Percentiles rank a stretch among this genome's conserved stretches.
Evolutionary conservation across 2,113 vertebrate species (phyloP).

Genomic region (Willisornis vidua): DNA sequence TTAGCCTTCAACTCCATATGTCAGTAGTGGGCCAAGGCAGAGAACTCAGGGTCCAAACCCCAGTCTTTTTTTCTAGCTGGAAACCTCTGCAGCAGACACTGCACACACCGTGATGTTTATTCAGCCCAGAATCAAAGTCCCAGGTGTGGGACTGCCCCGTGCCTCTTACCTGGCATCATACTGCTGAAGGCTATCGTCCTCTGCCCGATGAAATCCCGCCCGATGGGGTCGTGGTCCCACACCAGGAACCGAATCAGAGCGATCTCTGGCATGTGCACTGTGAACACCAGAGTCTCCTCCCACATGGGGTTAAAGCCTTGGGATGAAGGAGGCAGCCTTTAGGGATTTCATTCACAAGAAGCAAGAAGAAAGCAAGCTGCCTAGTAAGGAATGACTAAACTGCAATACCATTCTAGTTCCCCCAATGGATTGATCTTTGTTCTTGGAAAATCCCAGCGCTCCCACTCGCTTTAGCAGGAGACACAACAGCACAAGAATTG

Average conservation of each 20-base stretch:
- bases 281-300: conserved; percentile 96
- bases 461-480: neutral
- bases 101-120: too few relatives aligned
- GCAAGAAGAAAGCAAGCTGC: neutral
- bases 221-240: conserved; percentile 98
- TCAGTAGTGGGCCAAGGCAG: neutral
- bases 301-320: conserved; percentile 98
- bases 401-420: neutral
- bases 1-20: rapidly evolving
- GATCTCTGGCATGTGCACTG: conserved; percentile 91
- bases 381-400: neutral
- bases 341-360: neutral
- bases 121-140: neutral
- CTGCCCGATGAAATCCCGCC: conserved; percentile 96
- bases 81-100: neutral
- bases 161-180: conserved; percentile 91
- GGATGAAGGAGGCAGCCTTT: neutral
- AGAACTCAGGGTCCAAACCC: neutral
- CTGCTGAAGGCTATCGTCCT: conserved; percentile 93
- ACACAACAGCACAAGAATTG: neutral
- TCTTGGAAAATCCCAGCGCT: neutral
- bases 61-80: neutral
- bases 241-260: conserved; percentile 93
- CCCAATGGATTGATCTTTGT: neutral
- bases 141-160: neutral